phyloP scores from a whole-genome alignment of 1,140 invertebrate species.

The Bactericera cockerelli region DNA sequence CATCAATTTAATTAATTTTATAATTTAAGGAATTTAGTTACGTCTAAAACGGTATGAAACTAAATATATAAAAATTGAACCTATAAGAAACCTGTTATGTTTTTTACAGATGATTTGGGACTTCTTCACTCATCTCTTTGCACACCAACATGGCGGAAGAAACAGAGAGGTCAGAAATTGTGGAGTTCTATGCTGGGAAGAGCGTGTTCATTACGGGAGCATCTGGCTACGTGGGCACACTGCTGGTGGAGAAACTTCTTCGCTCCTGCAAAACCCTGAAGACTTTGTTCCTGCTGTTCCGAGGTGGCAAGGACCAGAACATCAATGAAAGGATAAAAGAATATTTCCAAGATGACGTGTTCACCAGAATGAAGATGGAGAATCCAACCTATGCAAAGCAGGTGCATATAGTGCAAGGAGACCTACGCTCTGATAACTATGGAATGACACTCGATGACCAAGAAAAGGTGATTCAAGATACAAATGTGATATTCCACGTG shows the following conservation, averaged over 20 bases:
- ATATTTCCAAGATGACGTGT: conserved; percentile 29
- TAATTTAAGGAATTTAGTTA: too few species aligned
- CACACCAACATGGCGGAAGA: too few species aligned
- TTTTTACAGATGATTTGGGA: too few species aligned
- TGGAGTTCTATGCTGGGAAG: conserved; percentile 38
- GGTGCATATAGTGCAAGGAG: conserved; percentile 3
- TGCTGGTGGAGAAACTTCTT: conserved; percentile 60
- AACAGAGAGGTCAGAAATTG: conserved; percentile 22
- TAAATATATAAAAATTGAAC: too few species aligned
- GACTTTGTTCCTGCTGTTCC: conserved; percentile 47
- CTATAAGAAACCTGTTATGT: too few species aligned
- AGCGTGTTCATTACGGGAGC: conserved; percentile 39
- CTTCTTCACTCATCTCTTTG: too few species aligned
- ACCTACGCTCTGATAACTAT: conserved; percentile 3
- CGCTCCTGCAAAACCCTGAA: conserved; percentile 47
- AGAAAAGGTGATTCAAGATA: conserved; percentile 11
- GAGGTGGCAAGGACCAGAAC: conserved; percentile 49
- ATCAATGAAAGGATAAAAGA: conserved; percentile 37
- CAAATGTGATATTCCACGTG: conserved; percentile 23
- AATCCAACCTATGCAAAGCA: background rate
- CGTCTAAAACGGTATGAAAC: too few species aligned
- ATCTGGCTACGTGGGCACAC: conserved; percentile 55
- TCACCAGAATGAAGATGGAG: background rate
- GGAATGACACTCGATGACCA: background rate
- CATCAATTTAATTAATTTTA: too few species aligned